Conservation (phyloP, 2,113 vertebrate species). For the Burhinus oedicnemus region DNA sequence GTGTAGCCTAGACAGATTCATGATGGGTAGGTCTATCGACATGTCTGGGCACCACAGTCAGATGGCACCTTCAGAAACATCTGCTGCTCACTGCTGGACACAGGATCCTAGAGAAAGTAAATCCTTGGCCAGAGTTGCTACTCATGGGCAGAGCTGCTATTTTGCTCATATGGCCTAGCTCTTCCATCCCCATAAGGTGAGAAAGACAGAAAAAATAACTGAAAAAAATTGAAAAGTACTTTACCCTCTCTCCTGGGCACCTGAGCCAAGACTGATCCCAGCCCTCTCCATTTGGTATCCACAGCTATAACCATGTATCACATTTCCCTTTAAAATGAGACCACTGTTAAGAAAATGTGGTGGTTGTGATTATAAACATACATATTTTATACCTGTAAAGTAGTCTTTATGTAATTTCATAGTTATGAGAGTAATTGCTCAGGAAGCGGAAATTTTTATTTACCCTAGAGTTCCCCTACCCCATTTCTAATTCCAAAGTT, state of each 20-base stretch:
- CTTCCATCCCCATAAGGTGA: fast-evolving
- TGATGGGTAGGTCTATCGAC: neutral
- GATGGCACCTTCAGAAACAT: neutral
- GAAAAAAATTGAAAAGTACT: neutral
- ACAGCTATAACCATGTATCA: neutral
- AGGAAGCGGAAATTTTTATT: neutral
- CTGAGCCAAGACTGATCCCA: neutral
- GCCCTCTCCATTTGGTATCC: neutral
- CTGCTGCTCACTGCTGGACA: neutral
- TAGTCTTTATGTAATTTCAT: neutral
- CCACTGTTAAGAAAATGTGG: neutral
- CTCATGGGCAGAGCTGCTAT: neutral
- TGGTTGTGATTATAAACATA: neutral
- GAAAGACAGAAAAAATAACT: neutral
- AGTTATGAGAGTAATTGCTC: neutral
- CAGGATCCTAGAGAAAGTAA: neutral
- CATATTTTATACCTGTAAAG: neutral
- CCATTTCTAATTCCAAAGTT: neutral
- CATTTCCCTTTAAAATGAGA: neutral
- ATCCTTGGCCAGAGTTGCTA: neutral
- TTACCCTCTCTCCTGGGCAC: neutral
- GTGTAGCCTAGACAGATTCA: neutral
- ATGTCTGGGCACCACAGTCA: neutral
- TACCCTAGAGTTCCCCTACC: neutral
- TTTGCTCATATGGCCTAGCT: neutral